Percentiles rank a stretch among this genome's conserved stretches.
phyloP scores from a whole-genome alignment of 1,140 invertebrate species.

The Apis florea region DNA sequence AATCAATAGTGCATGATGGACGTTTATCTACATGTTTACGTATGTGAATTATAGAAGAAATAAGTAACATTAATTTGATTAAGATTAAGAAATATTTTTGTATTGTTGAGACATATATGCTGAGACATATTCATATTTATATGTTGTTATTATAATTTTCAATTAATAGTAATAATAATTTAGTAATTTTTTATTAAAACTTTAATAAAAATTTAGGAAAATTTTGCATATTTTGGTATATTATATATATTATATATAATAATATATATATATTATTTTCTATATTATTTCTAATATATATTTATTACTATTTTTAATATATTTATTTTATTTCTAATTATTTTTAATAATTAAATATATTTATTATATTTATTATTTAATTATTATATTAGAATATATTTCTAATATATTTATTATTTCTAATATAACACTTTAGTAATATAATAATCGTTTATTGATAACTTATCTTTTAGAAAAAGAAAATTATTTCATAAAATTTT shows the following conservation, averaged over 20 bases:
- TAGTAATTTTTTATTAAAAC: too few relatives aligned
- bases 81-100: too few relatives aligned
- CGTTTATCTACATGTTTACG: slow-evolving; percentile 73
- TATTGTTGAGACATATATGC: too few relatives aligned
- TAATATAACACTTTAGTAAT: not conserved
- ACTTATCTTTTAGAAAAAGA: slow-evolving; percentile 80
- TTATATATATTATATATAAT: slow-evolving; percentile 22
- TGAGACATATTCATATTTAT: too few relatives aligned
- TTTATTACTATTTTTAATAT: too few relatives aligned
- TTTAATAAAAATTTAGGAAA: too few relatives aligned
- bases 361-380: too few relatives aligned
- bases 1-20: slow-evolving; percentile 82
- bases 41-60: slow-evolving; percentile 48
- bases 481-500: slow-evolving; percentile 84
- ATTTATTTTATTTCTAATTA: not conserved
- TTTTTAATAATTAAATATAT: not conserved
- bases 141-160: too few relatives aligned
- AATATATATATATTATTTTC: slow-evolving; percentile 35
- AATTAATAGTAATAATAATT: too few relatives aligned
- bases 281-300: slow-evolving; percentile 10
- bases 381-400: too few relatives aligned
- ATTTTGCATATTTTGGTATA: not conserved
- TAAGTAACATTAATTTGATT: not conserved
- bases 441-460: not conserved
- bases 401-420: not conserved